A percentile compares a stretch with the other conserved stretches of the same genome.
Evolutionary conservation across 2,797 vertebrate species (phyloP).

Genomic region (Urosaurus nigricauda): DNA sequence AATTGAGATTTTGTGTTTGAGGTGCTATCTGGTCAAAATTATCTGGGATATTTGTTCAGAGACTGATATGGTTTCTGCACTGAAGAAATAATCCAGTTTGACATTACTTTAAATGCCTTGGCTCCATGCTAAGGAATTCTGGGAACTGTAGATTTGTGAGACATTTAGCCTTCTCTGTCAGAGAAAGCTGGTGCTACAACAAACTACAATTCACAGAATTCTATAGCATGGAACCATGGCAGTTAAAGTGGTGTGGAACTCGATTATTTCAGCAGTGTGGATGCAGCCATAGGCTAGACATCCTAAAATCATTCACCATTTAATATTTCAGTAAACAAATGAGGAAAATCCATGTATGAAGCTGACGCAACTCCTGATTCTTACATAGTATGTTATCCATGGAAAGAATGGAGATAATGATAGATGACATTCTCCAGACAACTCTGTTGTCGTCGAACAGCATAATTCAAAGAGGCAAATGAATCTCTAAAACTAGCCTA

Average conservation of each 20-base stretch:
- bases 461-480: background rate
- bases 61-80: too few relatives aligned
- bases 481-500: background rate
- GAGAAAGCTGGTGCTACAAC: too few relatives aligned
- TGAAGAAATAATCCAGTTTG: too few relatives aligned
- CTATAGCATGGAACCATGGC: too few relatives aligned
- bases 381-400: background rate
- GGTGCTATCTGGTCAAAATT: background rate
- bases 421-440: background rate
- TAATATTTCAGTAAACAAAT: background rate
- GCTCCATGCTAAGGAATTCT: too few relatives aligned
- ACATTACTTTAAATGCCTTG: too few relatives aligned
- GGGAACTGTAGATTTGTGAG: too few relatives aligned
- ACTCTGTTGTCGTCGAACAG: background rate
- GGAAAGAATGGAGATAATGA: background rate
- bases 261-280: too few relatives aligned
- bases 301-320: background rate
- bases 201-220: too few relatives aligned
- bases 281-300: too few relatives aligned
- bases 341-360: background rate
- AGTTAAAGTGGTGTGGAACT: too few relatives aligned
- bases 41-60: background rate
- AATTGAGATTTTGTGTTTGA: conserved; percentile 2
- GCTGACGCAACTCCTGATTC: background rate
- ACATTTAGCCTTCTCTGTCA: too few relatives aligned